Conservation (phyloP, 1,140 invertebrate genomes). For the Melitaea cinxia region DNA sequence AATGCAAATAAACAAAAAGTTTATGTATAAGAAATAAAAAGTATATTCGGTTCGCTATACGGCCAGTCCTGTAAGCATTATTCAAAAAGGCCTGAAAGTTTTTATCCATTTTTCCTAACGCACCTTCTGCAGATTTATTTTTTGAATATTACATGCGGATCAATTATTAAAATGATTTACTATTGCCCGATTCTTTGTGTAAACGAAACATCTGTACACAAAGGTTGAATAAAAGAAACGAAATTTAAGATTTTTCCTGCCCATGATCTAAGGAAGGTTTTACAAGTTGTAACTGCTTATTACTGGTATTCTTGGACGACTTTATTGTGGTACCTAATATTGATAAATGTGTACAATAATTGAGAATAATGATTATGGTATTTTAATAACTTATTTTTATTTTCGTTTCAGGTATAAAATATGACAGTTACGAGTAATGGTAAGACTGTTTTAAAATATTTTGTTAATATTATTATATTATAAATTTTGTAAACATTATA, state of each 20-base stretch:
- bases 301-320: constrained; percentile 23
- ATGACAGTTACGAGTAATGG: constrained; percentile 8
- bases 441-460: constrained; percentile 3
- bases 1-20: too few relatives aligned
- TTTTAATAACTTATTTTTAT: not conserved
- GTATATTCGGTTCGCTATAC: not conserved
- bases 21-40: not conserved
- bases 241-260: constrained; percentile 33
- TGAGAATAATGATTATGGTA: constrained; percentile 1
- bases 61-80: constrained; percentile 26
- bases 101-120: constrained; percentile 61
- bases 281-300: constrained; percentile 37
- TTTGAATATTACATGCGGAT: constrained; percentile 74
- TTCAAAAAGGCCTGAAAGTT: constrained; percentile 52
- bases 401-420: not conserved
- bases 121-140: constrained; percentile 59
- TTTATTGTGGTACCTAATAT: constrained; percentile 17
- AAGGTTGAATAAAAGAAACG: constrained; percentile 26
- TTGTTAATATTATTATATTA: not conserved
- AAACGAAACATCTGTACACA: constrained; percentile 13
- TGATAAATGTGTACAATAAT: constrained; percentile 11
- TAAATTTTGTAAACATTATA: not conserved
- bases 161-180: constrained; percentile 79
- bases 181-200: constrained; percentile 46
- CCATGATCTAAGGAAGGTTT: constrained; percentile 28